A percentile compares a stretch with the other conserved stretches of the same genome.
Evolutionary conservation across 2,888 invertebrate species (phyloP).

Genomic region (Leucophenga maculata): DNA sequence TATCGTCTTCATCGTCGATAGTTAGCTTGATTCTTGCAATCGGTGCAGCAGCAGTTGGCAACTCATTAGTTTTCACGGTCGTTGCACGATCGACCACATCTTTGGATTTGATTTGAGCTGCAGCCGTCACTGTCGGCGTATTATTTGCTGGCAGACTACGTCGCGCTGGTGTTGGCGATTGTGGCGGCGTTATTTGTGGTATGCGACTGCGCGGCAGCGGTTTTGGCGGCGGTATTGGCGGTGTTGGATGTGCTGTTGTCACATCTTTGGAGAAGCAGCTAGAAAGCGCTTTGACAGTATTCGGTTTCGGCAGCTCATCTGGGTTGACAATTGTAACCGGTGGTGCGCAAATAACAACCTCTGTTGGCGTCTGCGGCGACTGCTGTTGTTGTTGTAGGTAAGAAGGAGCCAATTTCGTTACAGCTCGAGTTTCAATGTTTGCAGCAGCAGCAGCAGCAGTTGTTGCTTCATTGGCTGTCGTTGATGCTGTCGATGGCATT

Average conservation of each 20-base stretch:
- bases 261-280: constrained; percentile 56
- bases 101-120: constrained; percentile 15
- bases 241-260: constrained; percentile 22
- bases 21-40: not conserved
- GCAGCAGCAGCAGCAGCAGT: not conserved
- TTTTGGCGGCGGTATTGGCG: constrained; percentile 44
- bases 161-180: constrained; percentile 50
- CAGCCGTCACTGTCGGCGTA: not conserved
- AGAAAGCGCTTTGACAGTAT: constrained; percentile 64
- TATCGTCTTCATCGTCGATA: not conserved
- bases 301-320: constrained; percentile 66
- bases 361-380: constrained; percentile 41
- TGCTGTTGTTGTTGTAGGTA: constrained; percentile 33
- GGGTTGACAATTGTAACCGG: constrained; percentile 61
- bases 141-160: constrained; percentile 25
- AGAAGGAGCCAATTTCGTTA: not conserved
- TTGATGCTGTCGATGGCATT: constrained; percentile 40
- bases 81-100: constrained; percentile 44
- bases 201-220: constrained; percentile 60
- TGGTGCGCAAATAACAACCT: constrained; percentile 63
- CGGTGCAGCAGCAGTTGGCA: not conserved
- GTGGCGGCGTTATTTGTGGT: constrained; percentile 60
- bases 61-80: not conserved
- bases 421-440: constrained; percentile 19
- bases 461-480: constrained; percentile 37